phyloP scores from a whole-genome alignment of 1,140 invertebrate species.

The honey bee (Apis mellifera) region Amel_HAv3.1 CM009931.2:19030001-19030500 shows the following conservation, averaged over 20 bases:
- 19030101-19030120: background rate
- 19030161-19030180: background rate
- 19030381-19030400: too few species aligned
- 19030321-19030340: too few species aligned
- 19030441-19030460: background rate
- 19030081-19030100: conserved; percentile 15
- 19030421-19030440: background rate
- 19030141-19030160: background rate
- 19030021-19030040: conserved; percentile 17
- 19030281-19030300: background rate
- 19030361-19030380: too few species aligned
- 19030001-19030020: conserved; percentile 1
- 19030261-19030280: too few species aligned
- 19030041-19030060: conserved; percentile 24
- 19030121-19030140: background rate
- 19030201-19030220: background rate
- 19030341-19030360: too few species aligned
- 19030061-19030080: conserved; percentile 19
- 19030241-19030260: too few species aligned
- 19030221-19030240: background rate
- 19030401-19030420: background rate
- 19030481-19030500: background rate
- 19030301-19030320: too few species aligned
- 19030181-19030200: background rate
- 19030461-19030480: too few species aligned